Evolutionary conservation across 2,888 invertebrate genomes (phyloP), one percentile per base, ranked within the genome.

Genomic region (Candidula unifasciata): DNA sequence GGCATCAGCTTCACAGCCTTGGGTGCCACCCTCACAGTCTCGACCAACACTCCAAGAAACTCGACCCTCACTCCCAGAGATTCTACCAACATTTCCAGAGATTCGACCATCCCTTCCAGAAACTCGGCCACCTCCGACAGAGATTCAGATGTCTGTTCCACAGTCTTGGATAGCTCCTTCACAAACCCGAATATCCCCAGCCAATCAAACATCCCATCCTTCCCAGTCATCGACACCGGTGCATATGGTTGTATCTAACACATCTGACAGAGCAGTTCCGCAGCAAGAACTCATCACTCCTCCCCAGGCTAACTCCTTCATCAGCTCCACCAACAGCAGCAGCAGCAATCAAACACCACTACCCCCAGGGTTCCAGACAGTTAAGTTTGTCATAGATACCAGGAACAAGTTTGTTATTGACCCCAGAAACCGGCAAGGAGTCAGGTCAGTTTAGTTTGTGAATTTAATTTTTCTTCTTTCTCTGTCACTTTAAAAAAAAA

Each of bases 371-470:
- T n/a, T 24, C 18, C 24, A 37, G 21, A n/a, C 35, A 21, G 33
- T 21, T 66, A 37, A 64, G 1, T 64, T 88, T 52, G 68, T 88
- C 60, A 88, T 88, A 30, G 87, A 88, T 76, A 85, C 87, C 21
- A 71, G 87, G 54, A 64, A 64, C 64, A 37, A 64, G 1, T 64
- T 88, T 52, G 68, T 88, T 52, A 88, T 88, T 37, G 87, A 88
- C 71, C 86, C 87, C 21, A 76, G 87, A 27, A 60, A 83, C 57
- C 69, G 57, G 60, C 83, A 78, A 3, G 54, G 24, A 69, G 13
- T 3, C 44, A 82, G 66, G 76, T 74, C 60, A 71, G 54, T 8
- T 24, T 33, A 57, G 33, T 78, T 78, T 54, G 27, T 52, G 54
- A 37, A 76, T 18, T 76, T 76, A 8, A 57, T 79, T 30, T 24